Percentiles rank a stretch among this genome's conserved stretches.
These are phyloP conservation scores for Andinoacara biseriatus DNA, from an alignment of 2,113 vertebrate genomes.

Conservation along the genomic window DNA sequence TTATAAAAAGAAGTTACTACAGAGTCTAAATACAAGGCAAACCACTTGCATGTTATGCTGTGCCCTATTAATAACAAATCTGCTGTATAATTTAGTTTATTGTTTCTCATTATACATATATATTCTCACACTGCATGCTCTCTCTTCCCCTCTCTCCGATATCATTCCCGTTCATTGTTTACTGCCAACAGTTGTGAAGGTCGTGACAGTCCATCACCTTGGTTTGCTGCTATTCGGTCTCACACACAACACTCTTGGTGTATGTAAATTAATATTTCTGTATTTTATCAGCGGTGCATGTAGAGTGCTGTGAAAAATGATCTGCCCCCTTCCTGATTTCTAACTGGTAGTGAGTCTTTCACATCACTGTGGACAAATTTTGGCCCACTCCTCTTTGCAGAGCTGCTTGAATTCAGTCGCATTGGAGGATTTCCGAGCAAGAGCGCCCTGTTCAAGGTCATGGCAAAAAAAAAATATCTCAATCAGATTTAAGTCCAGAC, in stretches of 20 bases:
- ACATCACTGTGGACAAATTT: neutral
- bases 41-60: slow-evolving; percentile 26
- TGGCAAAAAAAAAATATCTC: neutral
- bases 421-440: neutral
- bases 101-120: slow-evolving; percentile 40
- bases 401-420: neutral
- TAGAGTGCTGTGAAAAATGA: neutral
- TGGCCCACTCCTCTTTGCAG: neutral
- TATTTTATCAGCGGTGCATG: neutral
- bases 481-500: neutral
- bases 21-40: neutral
- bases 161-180: slow-evolving; percentile 64
- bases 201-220: slow-evolving; percentile 62
- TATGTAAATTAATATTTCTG: slow-evolving; percentile 53
- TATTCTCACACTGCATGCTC: slow-evolving; percentile 15
- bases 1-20: slow-evolving; percentile 21
- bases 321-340: neutral
- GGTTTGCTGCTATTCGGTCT: slow-evolving; percentile 19
- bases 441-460: neutral
- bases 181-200: slow-evolving; percentile 46
- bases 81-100: slow-evolving; percentile 45
- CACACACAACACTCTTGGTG: slow-evolving; percentile 29
- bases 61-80: slow-evolving; percentile 59
- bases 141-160: neutral
- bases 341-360: neutral